Percentiles rank a stretch among this genome's conserved stretches.
phyloP scores from a whole-genome alignment of 2,113 vertebrate genomes.

The Nerophis lumbriciformis region DNA sequence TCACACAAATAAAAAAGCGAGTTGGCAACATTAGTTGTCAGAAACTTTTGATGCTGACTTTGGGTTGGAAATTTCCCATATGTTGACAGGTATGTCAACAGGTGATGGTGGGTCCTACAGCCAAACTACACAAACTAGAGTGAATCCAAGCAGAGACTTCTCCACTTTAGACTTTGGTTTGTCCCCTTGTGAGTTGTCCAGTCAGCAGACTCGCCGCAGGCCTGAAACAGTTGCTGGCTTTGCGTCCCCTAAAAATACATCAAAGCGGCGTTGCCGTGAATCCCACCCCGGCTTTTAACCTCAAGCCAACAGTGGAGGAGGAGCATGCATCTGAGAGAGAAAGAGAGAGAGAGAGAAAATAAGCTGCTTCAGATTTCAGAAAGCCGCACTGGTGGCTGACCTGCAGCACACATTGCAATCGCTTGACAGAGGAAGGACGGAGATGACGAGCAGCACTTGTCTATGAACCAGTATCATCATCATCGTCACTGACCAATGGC shows the following conservation, averaged over 20 bases:
- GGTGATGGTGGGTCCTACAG: too few relatives aligned
- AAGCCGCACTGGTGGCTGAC: slow-evolving; percentile 39
- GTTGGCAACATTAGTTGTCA: too few relatives aligned
- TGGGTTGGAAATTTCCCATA: too few relatives aligned
- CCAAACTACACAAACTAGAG: too few relatives aligned
- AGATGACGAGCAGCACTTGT: slow-evolving; percentile 25
- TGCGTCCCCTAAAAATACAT: slow-evolving; percentile 69
- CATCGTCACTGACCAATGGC: slow-evolving; percentile 16
- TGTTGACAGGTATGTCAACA: too few relatives aligned
- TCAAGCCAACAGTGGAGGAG: slow-evolving; percentile 62
- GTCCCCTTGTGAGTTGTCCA: background rate
- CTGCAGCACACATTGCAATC: slow-evolving; percentile 15
- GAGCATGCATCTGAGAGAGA: slow-evolving; percentile 41
- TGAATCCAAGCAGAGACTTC: too few relatives aligned
- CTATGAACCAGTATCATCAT: slow-evolving; percentile 7
- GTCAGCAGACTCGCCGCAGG: slow-evolving; percentile 10
- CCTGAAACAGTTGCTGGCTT: slow-evolving; percentile 42
- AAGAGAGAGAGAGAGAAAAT: slow-evolving; percentile 20
- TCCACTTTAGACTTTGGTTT: slow-evolving; percentile 3
- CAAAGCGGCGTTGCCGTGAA: slow-evolving; percentile 55
- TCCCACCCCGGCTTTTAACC: slow-evolving; percentile 67
- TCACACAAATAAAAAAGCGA: too few relatives aligned
- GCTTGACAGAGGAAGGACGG: slow-evolving; percentile 30
- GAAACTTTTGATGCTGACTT: too few relatives aligned
- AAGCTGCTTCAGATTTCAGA: slow-evolving; percentile 57